These are phyloP conservation scores for Ceyx cyanopectus DNA, from an alignment of 2,113 vertebrate species.

Conservation along the genomic window DNA sequence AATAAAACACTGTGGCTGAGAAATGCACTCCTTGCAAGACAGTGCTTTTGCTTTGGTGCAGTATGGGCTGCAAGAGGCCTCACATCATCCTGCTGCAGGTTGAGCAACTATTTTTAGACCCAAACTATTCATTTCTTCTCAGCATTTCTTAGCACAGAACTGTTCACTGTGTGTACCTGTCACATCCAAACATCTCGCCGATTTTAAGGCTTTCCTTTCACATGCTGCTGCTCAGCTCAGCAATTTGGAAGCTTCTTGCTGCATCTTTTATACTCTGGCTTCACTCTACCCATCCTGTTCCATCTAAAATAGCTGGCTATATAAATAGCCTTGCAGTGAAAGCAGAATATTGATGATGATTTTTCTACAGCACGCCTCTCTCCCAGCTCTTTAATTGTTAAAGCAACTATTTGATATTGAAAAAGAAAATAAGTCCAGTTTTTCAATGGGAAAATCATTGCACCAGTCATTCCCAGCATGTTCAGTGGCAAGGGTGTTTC, in stretches of 20 bases:
- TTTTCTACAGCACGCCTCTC: not conserved
- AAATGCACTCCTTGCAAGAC: constrained; percentile 57
- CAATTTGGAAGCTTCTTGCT: constrained; percentile 4
- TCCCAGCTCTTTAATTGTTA: constrained; percentile 43
- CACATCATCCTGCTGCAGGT: not conserved
- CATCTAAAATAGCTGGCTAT: constrained; percentile 20
- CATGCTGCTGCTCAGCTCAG: not conserved
- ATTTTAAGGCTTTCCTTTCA: not conserved
- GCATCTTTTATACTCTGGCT: not conserved
- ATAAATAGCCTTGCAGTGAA: constrained; percentile 43
- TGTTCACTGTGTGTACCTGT: not conserved
- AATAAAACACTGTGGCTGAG: constrained; percentile 99
- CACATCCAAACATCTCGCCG: not conserved
- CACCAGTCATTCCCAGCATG: constrained; percentile 9
- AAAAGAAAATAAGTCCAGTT: constrained; percentile 52
- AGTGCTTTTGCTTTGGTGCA: constrained; percentile 26
- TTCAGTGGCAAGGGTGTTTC: constrained; percentile 36
- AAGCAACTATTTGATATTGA: constrained; percentile 36
- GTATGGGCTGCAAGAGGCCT: not conserved
- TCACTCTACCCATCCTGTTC: constrained; percentile 22
- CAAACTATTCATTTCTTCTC: constrained; percentile 8
- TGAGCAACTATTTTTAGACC: constrained; percentile 22
- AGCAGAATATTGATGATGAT: constrained; percentile 13
- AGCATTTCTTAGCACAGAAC: constrained; percentile 21
- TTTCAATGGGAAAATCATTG: constrained; percentile 36